Percentiles rank a stretch among this genome's conserved stretches.
phyloP scores from a whole-genome alignment of 1,140 invertebrate species.

The Pararge aegeria region DNA sequence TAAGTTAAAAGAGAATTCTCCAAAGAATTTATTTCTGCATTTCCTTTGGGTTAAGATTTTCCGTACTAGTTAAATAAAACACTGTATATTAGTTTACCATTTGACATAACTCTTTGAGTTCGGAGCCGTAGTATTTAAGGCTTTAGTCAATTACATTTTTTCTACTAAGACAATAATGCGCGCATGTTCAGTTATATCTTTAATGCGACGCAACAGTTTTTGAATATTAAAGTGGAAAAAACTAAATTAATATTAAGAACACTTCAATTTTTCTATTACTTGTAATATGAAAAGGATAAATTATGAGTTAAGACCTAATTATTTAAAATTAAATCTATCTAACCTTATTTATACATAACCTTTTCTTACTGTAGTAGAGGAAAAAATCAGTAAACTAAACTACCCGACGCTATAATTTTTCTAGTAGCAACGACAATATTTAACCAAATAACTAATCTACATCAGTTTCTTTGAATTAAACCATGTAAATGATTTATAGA shows the following conservation, averaged over 20 bases:
- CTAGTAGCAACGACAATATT: too few species aligned
- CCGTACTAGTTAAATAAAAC: too few species aligned
- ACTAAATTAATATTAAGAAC: background rate
- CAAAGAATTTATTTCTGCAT: too few species aligned
- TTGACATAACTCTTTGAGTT: background rate
- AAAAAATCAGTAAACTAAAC: too few species aligned
- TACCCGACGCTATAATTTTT: too few species aligned
- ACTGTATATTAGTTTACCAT: background rate
- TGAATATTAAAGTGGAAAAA: background rate
- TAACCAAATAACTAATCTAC: background rate
- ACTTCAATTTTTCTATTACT: background rate
- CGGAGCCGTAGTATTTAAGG: background rate
- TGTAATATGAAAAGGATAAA: too few species aligned
- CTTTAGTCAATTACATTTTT: slow-evolving; percentile 34
- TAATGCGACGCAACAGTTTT: background rate
- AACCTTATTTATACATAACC: too few species aligned
- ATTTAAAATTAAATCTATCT: too few species aligned
- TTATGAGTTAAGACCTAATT: too few species aligned
- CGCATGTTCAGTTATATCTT: slow-evolving; percentile 3
- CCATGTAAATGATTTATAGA: slow-evolving; percentile 2
- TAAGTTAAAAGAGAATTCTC: too few species aligned
- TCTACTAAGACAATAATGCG: slow-evolving; percentile 34
- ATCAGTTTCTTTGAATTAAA: background rate
- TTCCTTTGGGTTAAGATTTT: too few species aligned
- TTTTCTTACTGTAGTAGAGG: too few species aligned